phyloP scores from a whole-genome alignment of 2,113 vertebrate species.

The Alethe castanea region DNA sequence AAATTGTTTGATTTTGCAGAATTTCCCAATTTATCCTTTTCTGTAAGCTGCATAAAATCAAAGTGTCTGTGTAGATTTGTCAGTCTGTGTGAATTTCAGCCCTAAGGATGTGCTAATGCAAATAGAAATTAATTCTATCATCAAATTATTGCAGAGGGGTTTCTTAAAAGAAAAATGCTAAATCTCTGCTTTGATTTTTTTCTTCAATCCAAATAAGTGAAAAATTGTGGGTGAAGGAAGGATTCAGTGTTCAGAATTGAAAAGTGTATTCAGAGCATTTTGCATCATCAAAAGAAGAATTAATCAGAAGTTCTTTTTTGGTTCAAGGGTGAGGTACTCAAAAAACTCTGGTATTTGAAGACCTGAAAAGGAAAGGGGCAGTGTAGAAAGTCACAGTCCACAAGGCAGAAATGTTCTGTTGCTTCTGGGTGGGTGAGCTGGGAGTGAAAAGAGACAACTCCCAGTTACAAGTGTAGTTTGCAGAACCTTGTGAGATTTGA shows the following conservation, averaged over 20 bases:
- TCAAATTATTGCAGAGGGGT: neutral
- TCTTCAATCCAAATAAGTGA: neutral
- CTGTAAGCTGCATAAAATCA: neutral
- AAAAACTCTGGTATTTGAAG: neutral
- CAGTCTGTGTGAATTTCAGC: neutral
- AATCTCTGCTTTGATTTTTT: neutral
- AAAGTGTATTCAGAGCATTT: neutral
- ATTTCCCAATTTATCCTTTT: neutral
- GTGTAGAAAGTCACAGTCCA: neutral
- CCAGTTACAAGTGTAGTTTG: neutral
- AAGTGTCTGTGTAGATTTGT: neutral
- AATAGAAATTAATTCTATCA: neutral
- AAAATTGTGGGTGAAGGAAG: neutral
- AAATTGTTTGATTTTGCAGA: neutral
- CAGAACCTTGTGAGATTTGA: neutral
- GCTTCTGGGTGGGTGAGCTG: neutral
- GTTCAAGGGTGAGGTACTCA: neutral
- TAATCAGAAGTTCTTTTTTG: neutral
- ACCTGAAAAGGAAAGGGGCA: neutral
- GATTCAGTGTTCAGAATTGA: neutral
- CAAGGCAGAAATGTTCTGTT: rapidly evolving
- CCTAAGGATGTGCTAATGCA: neutral
- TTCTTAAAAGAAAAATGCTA: neutral
- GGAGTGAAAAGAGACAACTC: neutral
- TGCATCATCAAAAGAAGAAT: neutral